These are phyloP conservation scores for Leucoraja erinaceus DNA, from an alignment of 2,113 vertebrate genomes.

Conservation along the genomic window DNA sequence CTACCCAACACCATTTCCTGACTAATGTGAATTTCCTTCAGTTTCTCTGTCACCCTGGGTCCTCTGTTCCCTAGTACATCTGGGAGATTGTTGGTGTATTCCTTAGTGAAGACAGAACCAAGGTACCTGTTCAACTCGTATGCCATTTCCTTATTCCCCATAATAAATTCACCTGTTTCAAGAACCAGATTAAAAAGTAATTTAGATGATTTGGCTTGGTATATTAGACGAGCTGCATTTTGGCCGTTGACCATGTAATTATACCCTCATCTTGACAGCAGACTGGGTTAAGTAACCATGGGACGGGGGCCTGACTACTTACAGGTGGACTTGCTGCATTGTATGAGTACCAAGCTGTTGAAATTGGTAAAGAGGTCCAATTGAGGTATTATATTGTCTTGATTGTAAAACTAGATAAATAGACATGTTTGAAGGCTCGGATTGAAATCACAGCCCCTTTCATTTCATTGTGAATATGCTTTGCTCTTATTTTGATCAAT, in stretches of 20 bases:
- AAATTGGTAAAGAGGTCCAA: background rate
- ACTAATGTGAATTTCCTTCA: too few relatives aligned
- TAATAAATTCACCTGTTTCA: background rate
- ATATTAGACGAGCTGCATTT: background rate
- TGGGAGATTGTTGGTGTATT: too few relatives aligned
- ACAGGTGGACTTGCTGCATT: background rate
- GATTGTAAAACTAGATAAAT: background rate
- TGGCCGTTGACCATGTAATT: background rate
- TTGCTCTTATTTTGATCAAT: background rate
- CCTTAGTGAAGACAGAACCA: too few relatives aligned
- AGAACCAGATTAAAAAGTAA: background rate
- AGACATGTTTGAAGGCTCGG: background rate
- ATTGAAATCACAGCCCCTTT: background rate
- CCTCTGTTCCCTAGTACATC: too few relatives aligned
- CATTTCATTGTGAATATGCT: background rate
- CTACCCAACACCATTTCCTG: too few relatives aligned
- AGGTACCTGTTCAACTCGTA: too few relatives aligned
- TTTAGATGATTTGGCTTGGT: background rate
- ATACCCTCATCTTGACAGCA: background rate
- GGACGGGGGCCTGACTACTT: background rate
- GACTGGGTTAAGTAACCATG: too few relatives aligned
- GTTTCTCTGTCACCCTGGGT: too few relatives aligned
- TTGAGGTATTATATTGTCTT: background rate
- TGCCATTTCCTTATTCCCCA: too few relatives aligned
- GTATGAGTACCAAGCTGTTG: background rate